Conservation (phyloP, 2,888 invertebrate species). For the Heteromyza rotundicornis region DNA sequence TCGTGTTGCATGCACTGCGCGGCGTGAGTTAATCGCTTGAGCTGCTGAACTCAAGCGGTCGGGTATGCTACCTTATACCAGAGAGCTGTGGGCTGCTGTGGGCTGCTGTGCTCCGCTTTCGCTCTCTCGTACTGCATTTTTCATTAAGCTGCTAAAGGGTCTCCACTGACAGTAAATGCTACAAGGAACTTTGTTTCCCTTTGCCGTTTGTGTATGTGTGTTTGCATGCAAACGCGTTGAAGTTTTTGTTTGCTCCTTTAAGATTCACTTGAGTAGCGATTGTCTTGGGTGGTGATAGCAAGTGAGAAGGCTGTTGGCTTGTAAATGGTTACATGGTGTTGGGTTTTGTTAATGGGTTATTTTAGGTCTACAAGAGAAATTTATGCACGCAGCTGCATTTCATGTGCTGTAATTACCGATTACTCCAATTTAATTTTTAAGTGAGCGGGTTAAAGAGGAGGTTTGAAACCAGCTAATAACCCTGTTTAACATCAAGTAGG, state of each 20-base stretch:
- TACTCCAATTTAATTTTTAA: neutral
- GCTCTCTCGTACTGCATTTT: neutral
- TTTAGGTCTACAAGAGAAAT: too few species aligned
- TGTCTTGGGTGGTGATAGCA: too few species aligned
- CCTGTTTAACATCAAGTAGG: too few species aligned
- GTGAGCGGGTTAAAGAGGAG: too few species aligned
- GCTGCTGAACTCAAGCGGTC: neutral
- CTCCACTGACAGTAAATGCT: too few species aligned
- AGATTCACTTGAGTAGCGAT: too few species aligned
- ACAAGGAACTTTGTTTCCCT: neutral
- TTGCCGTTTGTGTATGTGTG: neutral
- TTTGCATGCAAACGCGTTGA: neutral
- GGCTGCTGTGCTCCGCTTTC: too few species aligned
- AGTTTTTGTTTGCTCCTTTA: too few species aligned
- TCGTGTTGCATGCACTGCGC: neutral
- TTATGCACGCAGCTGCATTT: neutral
- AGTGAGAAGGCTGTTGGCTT: too few species aligned
- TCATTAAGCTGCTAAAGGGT: neutral
- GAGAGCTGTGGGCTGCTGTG: neutral
- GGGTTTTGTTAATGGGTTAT: too few species aligned
- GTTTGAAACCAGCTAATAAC: too few species aligned
- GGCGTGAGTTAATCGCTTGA: neutral
- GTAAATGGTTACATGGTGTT: too few species aligned
- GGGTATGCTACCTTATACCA: neutral
- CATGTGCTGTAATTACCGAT: neutral